Conservation (phyloP, 2,113 vertebrate genomes). For the Geococcyx californianus region DNA sequence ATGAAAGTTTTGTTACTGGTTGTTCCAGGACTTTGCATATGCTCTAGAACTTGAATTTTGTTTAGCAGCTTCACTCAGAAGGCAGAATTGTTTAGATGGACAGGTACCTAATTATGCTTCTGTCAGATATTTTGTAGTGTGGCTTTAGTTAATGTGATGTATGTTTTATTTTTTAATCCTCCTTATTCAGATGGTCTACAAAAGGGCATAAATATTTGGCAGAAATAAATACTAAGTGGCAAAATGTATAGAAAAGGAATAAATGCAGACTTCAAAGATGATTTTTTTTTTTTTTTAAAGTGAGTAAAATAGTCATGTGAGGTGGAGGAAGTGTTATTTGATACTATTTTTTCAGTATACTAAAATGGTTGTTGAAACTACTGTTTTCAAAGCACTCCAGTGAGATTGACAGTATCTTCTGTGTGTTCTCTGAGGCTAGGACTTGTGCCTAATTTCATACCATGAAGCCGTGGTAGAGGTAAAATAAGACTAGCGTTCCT, state of each 20-base stretch:
- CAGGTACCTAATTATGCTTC: neutral
- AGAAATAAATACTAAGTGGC: neutral
- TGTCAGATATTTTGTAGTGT: neutral
- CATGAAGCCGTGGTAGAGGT: neutral
- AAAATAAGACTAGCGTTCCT: neutral
- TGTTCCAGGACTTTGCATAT: neutral
- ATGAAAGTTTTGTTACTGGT: neutral
- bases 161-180: neutral
- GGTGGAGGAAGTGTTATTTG: neutral
- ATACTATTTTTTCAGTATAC: neutral
- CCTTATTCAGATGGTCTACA: neutral
- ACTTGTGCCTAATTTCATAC: neutral
- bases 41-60: neutral
- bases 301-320: neutral
- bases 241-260: conserved; percentile 15
- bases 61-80: neutral
- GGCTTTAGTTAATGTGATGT: neutral
- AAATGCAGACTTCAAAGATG: neutral
- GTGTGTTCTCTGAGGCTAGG: neutral
- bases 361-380: neutral
- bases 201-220: neutral
- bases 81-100: neutral
- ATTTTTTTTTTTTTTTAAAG: neutral
- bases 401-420: neutral
- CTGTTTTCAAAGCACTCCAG: neutral